Evolutionary conservation across 2,113 vertebrate genomes (phyloP), one percentile per base, ranked within the genome.

Genomic region (Lanius ludovicianus): DNA sequence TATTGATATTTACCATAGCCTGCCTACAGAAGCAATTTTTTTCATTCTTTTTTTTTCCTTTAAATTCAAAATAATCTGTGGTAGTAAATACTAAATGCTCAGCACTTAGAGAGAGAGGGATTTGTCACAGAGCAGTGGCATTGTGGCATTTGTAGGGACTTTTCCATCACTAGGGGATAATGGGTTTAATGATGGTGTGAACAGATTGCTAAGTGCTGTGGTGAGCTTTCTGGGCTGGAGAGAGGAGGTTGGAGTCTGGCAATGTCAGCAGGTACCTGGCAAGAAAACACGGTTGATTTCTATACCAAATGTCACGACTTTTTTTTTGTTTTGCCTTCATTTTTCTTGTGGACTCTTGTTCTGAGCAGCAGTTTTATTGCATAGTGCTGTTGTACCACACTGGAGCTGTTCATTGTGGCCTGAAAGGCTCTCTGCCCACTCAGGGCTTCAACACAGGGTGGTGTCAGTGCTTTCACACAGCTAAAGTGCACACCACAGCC

Each of bases 121-220:
- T 96, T 95, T 86, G 83, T 91, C 75, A 78, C 74, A 87, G 80
- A 91, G 88, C 67, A 35, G 63, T 52, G 67, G 59, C 77, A 87
- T 57, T 64, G 75, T 95, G 95, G 81, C 84, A 92, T 96, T 96
- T 95, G 68, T 64, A 60, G 86, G 90, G 84, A 63, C 71, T 84
- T 93, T 82, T 87, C 81, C 78, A 79, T 96, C 86, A 57, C 90
- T 67, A 33, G 92, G 59, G 84, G 84, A 49, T 95, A 95, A 96
- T 94, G 33, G 20, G 91, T 96, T 96, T 96, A 96, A 96, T 88
- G 88, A 79, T 2, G 11, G 75, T 87, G 74, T 71, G 96, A 96
- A 90, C 96, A 97, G 97, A 96, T 97, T 97, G 96, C 84, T 94
- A 90, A 95, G 68, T 96, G 95, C 95, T 79, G 57, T 79, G 81